phyloP scores from a whole-genome alignment of 23 tunicate species.

The Botrylloides violaceus region DNA sequence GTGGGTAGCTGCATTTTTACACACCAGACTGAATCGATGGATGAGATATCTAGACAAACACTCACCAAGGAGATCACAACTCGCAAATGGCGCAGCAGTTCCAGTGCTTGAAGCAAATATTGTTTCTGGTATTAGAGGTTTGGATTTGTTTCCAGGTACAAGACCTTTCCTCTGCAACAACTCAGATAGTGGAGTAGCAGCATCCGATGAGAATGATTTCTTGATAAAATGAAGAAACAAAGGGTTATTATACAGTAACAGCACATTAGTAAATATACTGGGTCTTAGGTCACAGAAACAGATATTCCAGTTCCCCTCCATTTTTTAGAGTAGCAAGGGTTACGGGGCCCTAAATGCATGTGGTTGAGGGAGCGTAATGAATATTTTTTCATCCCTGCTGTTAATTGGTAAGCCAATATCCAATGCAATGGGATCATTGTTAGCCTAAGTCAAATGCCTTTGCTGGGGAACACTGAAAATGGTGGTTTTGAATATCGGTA shows the following conservation, averaged over 20 bases:
- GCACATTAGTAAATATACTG: background rate
- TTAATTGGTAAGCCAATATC: no score
- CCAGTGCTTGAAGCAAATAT: slow-evolving; percentile 54
- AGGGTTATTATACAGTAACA: background rate
- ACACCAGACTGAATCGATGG: no score
- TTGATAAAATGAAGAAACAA: background rate
- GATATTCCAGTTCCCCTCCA: no score
- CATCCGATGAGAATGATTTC: background rate
- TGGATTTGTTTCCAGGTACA: slow-evolving; percentile 33
- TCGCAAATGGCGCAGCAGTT: slow-evolving; percentile 55
- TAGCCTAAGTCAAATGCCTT: no score
- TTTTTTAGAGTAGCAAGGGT: no score
- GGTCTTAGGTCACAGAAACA: slow-evolving; percentile 5
- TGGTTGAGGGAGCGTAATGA: no score
- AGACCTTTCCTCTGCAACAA: background rate
- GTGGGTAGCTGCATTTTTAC: no score
- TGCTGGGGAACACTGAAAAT: no score
- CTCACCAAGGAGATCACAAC: slow-evolving; percentile 58
- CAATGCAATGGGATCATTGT: no score
- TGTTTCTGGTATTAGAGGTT: slow-evolving; percentile 63
- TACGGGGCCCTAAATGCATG: no score
- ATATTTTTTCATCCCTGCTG: no score
- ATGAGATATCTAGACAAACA: background rate
- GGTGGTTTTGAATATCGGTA: no score
- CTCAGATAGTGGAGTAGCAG: slow-evolving; percentile 15